Evolutionary conservation across 1,140 invertebrate genomes (phyloP).

Genomic region (Orchestia grillus): DNA sequence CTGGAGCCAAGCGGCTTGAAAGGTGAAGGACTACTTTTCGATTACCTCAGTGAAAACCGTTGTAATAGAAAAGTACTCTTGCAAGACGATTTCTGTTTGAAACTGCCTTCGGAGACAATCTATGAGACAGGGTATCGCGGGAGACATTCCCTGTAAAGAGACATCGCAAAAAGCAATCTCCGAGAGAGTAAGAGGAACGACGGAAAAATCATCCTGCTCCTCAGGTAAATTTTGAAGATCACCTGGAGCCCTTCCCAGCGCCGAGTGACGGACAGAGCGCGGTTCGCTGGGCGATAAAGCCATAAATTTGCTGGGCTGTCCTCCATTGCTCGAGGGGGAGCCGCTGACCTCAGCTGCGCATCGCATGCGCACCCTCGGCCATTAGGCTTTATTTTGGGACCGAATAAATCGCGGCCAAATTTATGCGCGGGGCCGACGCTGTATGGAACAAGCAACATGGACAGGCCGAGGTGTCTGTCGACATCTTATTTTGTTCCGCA

Average conservation of each 20-base stretch:
- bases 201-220: neutral
- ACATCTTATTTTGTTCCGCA: neutral
- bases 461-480: neutral
- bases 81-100: too few species aligned
- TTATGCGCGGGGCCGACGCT: neutral
- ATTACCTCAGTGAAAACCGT: too few species aligned
- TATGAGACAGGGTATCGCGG: too few species aligned
- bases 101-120: too few species aligned
- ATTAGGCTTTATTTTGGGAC: constrained; percentile 14
- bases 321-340: neutral
- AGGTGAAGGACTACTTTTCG: too few species aligned
- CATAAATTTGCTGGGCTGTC: neutral
- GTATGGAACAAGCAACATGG: neutral
- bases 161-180: too few species aligned
- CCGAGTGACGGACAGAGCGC: neutral
- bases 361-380: constrained; percentile 5
- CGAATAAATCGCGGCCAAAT: neutral
- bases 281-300: neutral
- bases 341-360: neutral
- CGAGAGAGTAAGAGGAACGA: neutral
- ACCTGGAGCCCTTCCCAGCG: neutral
- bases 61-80: too few species aligned
- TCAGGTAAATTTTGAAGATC: neutral
- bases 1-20: too few species aligned
- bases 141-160: neutral